A percentile compares a stretch with the other conserved stretches of the same genome.
Evolutionary conservation across 2,888 invertebrate species (phyloP).

Genomic region (Choristoneura rosaceana): DNA sequence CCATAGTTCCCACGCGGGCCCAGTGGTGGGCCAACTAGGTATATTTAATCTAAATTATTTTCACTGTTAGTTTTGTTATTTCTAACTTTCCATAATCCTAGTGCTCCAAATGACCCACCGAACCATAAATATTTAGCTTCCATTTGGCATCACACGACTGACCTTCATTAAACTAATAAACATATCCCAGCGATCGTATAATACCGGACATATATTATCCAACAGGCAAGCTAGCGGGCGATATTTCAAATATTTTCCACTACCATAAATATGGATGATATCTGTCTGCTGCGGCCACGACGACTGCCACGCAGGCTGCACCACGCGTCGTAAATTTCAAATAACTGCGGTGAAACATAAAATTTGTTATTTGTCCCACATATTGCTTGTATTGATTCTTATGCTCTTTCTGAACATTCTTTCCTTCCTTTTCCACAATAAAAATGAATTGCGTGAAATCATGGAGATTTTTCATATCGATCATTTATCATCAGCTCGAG

Average conservation of each 20-base stretch:
- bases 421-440: too few relatives aligned
- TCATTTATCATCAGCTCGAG: background rate
- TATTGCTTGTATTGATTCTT: background rate
- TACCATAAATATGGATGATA: constrained; percentile 19
- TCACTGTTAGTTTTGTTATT: too few relatives aligned
- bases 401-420: too few relatives aligned
- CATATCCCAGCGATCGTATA: background rate
- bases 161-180: background rate
- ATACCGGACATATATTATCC: constrained; percentile 2
- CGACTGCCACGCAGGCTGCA: constrained; percentile 16
- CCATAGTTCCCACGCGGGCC: too few relatives aligned
- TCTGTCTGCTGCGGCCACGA: constrained; percentile 4
- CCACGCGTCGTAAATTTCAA: constrained; percentile 61
- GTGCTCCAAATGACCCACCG: too few relatives aligned
- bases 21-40: too few relatives aligned
- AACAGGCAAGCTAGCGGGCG: constrained; percentile 3
- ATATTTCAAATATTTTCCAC: constrained; percentile 18
- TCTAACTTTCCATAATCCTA: too few relatives aligned
- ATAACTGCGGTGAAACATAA: constrained; percentile 54
- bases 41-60: too few relatives aligned
- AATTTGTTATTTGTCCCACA: constrained; percentile 35
- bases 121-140: too few relatives aligned
- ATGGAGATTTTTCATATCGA: too few relatives aligned
- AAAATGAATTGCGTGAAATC: too few relatives aligned
- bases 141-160: too few relatives aligned